Evolutionary conservation across 2,113 vertebrate genomes (phyloP).

Genomic region (Hemiscyllium ocellatum): DNA sequence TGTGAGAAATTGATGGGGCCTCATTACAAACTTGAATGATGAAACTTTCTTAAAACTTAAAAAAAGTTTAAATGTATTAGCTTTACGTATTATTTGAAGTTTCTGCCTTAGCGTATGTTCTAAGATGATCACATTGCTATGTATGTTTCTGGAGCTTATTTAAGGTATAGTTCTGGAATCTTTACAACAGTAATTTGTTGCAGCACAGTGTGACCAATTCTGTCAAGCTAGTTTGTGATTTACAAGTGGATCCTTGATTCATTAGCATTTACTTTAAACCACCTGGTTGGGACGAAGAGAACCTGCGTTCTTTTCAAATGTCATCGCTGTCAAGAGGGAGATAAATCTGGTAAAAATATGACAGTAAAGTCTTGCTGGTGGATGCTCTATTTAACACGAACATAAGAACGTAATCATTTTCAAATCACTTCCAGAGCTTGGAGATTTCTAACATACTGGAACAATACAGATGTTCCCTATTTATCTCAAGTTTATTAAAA

Average conservation of each 20-base stretch:
- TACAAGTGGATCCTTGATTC: conserved; percentile 11
- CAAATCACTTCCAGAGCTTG: conserved; percentile 31
- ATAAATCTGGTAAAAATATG: conserved; percentile 24
- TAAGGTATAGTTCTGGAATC: conserved; percentile 40
- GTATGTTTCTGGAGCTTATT: conserved; percentile 38
- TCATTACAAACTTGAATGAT: neutral
- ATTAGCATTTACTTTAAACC: conserved; percentile 34
- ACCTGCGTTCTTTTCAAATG: neutral
- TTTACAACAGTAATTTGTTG: conserved; percentile 51
- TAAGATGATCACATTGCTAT: conserved; percentile 40
- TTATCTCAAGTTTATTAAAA: neutral
- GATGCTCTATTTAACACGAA: neutral
- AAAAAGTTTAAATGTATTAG: neutral
- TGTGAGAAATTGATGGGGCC: neutral
- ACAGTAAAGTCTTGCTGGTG: neutral
- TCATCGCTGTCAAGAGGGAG: conserved; percentile 20
- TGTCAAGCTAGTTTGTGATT: conserved; percentile 43
- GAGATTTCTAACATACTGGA: conserved; percentile 3
- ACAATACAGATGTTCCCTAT: conserved; percentile 28
- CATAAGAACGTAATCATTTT: neutral
- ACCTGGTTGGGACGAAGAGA: conserved; percentile 35
- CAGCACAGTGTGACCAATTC: conserved; percentile 52
- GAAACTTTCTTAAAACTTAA: neutral
- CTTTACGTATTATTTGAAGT: neutral
- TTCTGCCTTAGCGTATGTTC: neutral